A percentile compares a stretch with the other conserved stretches of the same genome.
Evolutionary conservation across 2,888 invertebrate genomes (phyloP).

Genomic region (Alcis repandata): DNA sequence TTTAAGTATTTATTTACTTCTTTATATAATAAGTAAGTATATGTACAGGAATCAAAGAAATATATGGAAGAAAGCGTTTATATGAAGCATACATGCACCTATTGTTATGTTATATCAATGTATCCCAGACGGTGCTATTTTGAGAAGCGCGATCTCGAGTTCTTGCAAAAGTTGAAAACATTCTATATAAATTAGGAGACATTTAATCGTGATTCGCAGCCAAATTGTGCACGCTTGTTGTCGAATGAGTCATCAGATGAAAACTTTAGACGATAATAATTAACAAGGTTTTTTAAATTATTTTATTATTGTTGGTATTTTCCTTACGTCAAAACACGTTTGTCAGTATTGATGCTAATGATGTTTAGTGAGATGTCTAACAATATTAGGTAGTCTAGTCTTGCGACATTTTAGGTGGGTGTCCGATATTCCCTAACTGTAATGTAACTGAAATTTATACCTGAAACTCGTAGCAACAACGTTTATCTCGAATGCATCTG

Average conservation of each 20-base stretch:
- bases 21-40: too few species aligned
- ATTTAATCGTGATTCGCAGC: slow-evolving; percentile 23
- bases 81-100: neutral
- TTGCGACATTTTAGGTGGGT: neutral
- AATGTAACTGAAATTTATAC: neutral
- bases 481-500: neutral
- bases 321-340: neutral
- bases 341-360: neutral
- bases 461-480: neutral
- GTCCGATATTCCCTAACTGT: neutral
- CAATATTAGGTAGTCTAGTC: neutral
- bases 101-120: slow-evolving; percentile 7
- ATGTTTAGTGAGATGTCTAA: neutral
- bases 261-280: slow-evolving; percentile 7
- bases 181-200: slow-evolving; percentile 25
- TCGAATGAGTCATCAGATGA: slow-evolving; percentile 10
- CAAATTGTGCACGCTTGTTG: slow-evolving; percentile 20
- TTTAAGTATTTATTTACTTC: too few species aligned
- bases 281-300: neutral
- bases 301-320: neutral
- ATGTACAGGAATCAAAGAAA: too few species aligned
- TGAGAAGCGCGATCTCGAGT: slow-evolving; percentile 16
- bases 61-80: too few species aligned
- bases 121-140: slow-evolving; percentile 23
- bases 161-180: slow-evolving; percentile 18